Evolutionary conservation across 1,140 invertebrate genomes (phyloP).

Genomic region (Phthorimaea operculella): DNA sequence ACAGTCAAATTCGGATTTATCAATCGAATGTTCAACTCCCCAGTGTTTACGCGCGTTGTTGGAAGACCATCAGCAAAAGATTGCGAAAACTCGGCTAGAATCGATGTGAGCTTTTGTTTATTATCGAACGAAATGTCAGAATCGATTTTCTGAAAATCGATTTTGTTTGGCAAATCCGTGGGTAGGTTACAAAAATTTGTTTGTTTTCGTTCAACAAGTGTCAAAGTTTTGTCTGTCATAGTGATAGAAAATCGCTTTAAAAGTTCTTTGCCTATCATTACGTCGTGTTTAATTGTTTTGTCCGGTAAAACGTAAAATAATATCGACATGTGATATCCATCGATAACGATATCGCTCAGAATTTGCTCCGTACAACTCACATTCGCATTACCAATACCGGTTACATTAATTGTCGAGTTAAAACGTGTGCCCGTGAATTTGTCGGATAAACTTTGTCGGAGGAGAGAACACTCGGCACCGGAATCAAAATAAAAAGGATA

Average conservation of each 20-base stretch:
- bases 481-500: constrained; percentile 6
- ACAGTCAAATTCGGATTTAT: constrained; percentile 7
- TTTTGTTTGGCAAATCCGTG: background rate
- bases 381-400: constrained; percentile 7
- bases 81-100: background rate
- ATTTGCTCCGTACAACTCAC: constrained; percentile 1
- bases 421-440: background rate
- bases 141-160: constrained; percentile 1
- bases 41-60: background rate
- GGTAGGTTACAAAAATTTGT: background rate
- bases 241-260: background rate
- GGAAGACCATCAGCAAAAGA: background rate
- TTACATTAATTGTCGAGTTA: background rate
- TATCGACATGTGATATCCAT: background rate
- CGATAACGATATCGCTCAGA: background rate
- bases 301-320: background rate
- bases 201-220: background rate
- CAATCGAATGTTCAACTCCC: constrained; percentile 4
- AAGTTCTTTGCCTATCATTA: background rate
- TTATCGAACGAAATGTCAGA: background rate
- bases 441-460: constrained; percentile 1
- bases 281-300: background rate
- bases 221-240: background rate
- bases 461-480: constrained; percentile 1
- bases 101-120: background rate